Evolutionary conservation across 2,888 invertebrate genomes (phyloP).

Genomic region (Iselma pallidipennis): DNA sequence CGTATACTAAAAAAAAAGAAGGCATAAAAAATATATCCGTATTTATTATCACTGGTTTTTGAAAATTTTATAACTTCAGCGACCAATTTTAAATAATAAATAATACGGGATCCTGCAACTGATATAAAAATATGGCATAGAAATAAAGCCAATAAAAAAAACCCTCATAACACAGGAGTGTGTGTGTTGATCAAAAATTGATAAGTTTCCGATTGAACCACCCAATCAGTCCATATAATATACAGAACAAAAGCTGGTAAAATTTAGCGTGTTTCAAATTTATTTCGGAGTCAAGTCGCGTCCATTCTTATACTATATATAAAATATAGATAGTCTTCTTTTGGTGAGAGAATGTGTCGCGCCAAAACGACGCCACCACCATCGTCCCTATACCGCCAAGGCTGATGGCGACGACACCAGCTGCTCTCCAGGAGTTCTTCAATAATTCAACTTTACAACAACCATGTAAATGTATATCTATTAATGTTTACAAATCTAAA

Average conservation of each 20-base stretch:
- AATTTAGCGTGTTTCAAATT: conserved; percentile 9
- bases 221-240: neutral
- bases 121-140: neutral
- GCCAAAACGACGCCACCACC: conserved; percentile 4
- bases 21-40: neutral
- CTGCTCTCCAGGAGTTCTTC: conserved; percentile 21
- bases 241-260: neutral
- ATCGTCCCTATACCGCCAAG: neutral
- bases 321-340: conserved; percentile 38
- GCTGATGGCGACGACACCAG: conserved; percentile 16
- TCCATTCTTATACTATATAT: conserved; percentile 41
- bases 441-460: conserved; percentile 19
- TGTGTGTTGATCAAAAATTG: neutral
- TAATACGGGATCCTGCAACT: too few relatives aligned
- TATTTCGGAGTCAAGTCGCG: conserved; percentile 41
- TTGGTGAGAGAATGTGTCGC: neutral
- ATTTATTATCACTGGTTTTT: neutral
- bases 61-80: neutral
- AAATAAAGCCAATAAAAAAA: too few relatives aligned
- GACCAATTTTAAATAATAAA: too few relatives aligned
- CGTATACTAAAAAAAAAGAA: too few relatives aligned
- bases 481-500: neutral
- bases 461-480: neutral
- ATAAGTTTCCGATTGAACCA: neutral
- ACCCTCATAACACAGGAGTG: too few relatives aligned